Evolutionary conservation across 2,888 invertebrate genomes (phyloP).

Genomic region (Xylota segnis): DNA sequence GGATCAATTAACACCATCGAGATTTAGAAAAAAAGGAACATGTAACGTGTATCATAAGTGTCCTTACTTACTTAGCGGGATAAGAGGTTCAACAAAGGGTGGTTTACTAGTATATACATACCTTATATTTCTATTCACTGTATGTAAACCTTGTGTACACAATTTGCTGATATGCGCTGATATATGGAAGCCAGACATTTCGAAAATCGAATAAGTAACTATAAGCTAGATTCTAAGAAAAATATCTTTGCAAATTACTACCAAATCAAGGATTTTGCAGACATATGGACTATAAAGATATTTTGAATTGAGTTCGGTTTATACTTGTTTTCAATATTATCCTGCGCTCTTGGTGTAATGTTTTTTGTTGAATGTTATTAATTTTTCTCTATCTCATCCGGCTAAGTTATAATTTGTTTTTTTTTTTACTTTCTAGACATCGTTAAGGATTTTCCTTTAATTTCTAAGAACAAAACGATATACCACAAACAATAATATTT

Average conservation of each 20-base stretch:
- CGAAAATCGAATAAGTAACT: neutral
- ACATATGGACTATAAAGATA: neutral
- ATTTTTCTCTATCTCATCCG: neutral
- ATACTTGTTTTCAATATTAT: neutral
- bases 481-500: neutral
- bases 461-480: neutral
- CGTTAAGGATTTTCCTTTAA: neutral
- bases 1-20: neutral
- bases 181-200: neutral
- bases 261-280: neutral
- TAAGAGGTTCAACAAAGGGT: constrained; percentile 2
- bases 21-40: neutral
- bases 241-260: neutral
- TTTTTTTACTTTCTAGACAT: constrained; percentile 10
- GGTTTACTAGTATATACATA: neutral
- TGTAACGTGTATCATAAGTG: constrained; percentile 20
- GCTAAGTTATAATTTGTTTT: neutral
- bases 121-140: neutral
- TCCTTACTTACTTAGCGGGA: constrained; percentile 19
- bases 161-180: neutral
- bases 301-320: neutral
- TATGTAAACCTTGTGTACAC: neutral
- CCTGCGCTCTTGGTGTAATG: neutral
- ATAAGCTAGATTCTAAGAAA: neutral
- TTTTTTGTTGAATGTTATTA: neutral